These are phyloP conservation scores for Stegastes partitus DNA, from an alignment of 2,113 vertebrate genomes.

Conservation along the genomic window DNA sequence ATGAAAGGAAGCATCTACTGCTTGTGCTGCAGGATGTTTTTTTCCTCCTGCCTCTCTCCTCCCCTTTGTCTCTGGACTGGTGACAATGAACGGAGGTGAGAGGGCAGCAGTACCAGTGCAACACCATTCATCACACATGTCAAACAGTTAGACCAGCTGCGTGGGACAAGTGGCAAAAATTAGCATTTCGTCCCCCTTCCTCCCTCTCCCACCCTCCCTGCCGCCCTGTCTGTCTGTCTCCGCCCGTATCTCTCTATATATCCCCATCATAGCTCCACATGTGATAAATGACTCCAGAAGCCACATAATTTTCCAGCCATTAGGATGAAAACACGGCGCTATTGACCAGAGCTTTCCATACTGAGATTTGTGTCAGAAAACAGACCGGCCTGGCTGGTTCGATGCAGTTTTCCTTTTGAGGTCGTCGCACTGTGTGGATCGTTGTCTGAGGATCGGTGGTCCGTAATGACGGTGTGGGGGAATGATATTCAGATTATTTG, in stretches of 20 bases:
- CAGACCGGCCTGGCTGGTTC: not conserved
- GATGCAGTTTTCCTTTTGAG: slow-evolving; percentile 20
- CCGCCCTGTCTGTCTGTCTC: slow-evolving; percentile 78
- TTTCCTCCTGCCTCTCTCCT: slow-evolving; percentile 56
- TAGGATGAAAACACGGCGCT: slow-evolving; percentile 53
- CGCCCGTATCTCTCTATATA: slow-evolving; percentile 63
- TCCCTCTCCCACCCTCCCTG: slow-evolving; percentile 66
- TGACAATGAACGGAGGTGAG: slow-evolving; percentile 93
- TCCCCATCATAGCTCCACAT: slow-evolving; percentile 51
- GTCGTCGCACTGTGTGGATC: not conserved
- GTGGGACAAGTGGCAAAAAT: slow-evolving; percentile 88
- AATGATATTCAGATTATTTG: slow-evolving; percentile 8
- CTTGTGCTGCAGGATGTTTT: slow-evolving; percentile 79
- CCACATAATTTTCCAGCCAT: slow-evolving; percentile 60
- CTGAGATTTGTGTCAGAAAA: slow-evolving; percentile 45
- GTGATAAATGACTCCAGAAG: slow-evolving; percentile 64
- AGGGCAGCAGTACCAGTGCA: slow-evolving; percentile 94
- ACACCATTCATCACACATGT: slow-evolving; percentile 97
- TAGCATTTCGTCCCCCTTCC: slow-evolving; percentile 91
- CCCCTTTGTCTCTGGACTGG: slow-evolving; percentile 87
- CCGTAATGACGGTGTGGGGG: slow-evolving; percentile 11
- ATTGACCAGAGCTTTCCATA: slow-evolving; percentile 58
- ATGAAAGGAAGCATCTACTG: slow-evolving; percentile 94
- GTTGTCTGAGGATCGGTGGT: slow-evolving; percentile 24
- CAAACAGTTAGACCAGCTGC: slow-evolving; percentile 94